Evolutionary conservation across 2,888 invertebrate genomes (phyloP).

Genomic region (Apomyelois bistriatella): DNA sequence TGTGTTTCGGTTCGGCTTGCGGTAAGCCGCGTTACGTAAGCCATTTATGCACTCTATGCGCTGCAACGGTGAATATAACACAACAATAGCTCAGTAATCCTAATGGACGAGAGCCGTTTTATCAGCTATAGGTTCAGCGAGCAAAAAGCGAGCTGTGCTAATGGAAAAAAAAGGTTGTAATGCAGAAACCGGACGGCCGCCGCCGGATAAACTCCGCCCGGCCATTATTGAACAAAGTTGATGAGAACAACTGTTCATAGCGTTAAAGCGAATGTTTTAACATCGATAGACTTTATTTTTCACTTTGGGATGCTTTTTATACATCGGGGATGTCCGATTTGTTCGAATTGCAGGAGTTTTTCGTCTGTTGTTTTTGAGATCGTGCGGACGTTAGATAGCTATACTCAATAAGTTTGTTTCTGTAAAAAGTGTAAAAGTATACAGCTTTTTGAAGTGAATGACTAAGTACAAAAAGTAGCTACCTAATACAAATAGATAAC

Average conservation of each 20-base stretch:
- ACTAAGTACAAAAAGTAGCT: no score
- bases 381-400: not conserved
- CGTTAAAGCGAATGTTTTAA: conserved; percentile 7
- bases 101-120: conserved; percentile 34
- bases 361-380: not conserved
- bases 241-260: conserved; percentile 30
- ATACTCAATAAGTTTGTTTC: no score
- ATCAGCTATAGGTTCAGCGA: conserved; percentile 18
- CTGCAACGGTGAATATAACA: conserved; percentile 16
- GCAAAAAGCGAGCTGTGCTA: conserved; percentile 17
- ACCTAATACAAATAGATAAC: no score
- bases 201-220: conserved; percentile 39
- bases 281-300: conserved; percentile 12
- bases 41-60: conserved; percentile 14
- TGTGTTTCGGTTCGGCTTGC: conserved; percentile 11
- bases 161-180: conserved; percentile 22
- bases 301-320: conserved; percentile 10
- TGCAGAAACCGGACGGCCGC: conserved; percentile 28
- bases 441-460: no score
- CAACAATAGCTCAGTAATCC: conserved; percentile 31
- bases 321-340: conserved; percentile 1
- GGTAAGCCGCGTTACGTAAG: conserved; percentile 14
- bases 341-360: conserved; percentile 17
- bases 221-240: conserved; percentile 53
- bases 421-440: no score